phyloP scores from a whole-genome alignment of 2,797 vertebrate species.

The Pangasius djambal region DNA sequence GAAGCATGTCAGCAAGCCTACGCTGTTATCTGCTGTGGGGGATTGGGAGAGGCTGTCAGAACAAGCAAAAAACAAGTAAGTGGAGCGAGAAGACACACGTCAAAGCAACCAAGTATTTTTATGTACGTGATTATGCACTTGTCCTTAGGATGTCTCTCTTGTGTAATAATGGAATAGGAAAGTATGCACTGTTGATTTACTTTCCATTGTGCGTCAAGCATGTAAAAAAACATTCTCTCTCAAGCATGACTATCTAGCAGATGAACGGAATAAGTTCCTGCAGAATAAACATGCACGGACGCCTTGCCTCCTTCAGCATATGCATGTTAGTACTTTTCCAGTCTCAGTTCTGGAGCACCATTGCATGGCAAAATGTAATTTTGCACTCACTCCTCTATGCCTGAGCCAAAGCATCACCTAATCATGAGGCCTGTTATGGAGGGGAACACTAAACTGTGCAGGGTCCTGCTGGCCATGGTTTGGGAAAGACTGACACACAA shows the following conservation, averaged over 20 bases:
- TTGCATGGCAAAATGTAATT: neutral
- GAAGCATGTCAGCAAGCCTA: constrained; percentile 43
- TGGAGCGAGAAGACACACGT: constrained; percentile 24
- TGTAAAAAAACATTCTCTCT: constrained; percentile 16
- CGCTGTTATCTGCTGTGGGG: constrained; percentile 48
- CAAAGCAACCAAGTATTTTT: constrained; percentile 17
- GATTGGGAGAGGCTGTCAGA: constrained; percentile 40
- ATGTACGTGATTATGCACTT: neutral
- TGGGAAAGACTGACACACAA: neutral
- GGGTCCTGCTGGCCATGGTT: neutral
- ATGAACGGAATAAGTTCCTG: neutral
- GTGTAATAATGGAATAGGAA: neutral
- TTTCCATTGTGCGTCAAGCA: constrained; percentile 27
- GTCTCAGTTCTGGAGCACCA: neutral
- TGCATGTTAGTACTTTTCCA: constrained; percentile 33
- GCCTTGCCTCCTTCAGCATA: neutral
- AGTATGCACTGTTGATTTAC: constrained; percentile 5
- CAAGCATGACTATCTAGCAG: constrained; percentile 7
- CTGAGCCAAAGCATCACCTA: neutral
- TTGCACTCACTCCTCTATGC: neutral
- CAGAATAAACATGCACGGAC: constrained; percentile 18
- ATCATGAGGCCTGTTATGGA: neutral
- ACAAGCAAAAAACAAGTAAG: constrained; percentile 41
- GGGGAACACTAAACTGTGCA: neutral
- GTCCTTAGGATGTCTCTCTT: constrained; percentile 7